Evolutionary conservation across 2,113 vertebrate genomes (phyloP).

Genomic region (Elephantulus edwardii): DNA sequence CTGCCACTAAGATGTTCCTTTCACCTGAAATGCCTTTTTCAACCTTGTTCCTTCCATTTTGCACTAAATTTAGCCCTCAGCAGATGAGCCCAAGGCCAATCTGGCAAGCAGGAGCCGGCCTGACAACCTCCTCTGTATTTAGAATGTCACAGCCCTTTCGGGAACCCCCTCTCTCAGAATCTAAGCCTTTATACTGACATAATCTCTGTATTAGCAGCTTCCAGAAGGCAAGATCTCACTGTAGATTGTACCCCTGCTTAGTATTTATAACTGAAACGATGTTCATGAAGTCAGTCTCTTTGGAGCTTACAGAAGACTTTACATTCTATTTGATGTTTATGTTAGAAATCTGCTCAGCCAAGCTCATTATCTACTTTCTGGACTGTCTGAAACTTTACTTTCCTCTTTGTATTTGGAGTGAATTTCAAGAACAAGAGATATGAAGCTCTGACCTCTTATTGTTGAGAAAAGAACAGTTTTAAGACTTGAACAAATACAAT

Average conservation of each 20-base stretch:
- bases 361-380: neutral
- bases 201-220: neutral
- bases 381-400: neutral
- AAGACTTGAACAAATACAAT: neutral
- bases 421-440: neutral
- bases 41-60: neutral
- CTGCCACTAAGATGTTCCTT: neutral
- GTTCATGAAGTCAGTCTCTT: neutral
- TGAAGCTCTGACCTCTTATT: neutral
- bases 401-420: neutral
- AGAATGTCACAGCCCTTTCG: neutral
- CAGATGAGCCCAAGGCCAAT: neutral
- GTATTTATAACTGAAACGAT: neutral
- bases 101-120: too few relatives aligned
- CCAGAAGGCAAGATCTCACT: neutral
- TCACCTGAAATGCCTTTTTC: neutral
- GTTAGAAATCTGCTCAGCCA: neutral
- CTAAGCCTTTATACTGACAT: neutral
- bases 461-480: neutral
- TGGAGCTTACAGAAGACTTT: neutral
- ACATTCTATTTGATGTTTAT: neutral
- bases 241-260: accelerated
- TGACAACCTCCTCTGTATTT: neutral
- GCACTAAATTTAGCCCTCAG: neutral
- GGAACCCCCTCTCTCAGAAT: neutral